Conservation (phyloP, 2,113 vertebrate species). For the Esox niger region DNA sequence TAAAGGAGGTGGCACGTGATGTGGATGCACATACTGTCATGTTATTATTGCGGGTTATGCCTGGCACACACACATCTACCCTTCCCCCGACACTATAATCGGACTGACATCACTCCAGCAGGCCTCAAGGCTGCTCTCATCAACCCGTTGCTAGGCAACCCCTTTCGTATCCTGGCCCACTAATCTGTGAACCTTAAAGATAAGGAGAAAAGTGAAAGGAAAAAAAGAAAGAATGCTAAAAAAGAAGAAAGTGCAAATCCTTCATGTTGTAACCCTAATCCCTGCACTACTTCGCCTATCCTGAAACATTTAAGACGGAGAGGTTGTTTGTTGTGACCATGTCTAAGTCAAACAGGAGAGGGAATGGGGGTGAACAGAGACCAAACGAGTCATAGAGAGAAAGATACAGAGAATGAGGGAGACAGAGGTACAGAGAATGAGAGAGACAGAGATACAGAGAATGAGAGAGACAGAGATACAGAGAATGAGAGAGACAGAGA, state of each 20-base stretch:
- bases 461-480: no score
- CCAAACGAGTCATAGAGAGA: no score
- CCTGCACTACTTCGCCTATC: not conserved
- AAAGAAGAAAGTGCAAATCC: constrained; percentile 28
- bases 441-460: no score
- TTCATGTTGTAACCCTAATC: not conserved
- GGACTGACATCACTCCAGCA: constrained; percentile 53
- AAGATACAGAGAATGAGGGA: not conserved
- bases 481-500: no score
- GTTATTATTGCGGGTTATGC: constrained; percentile 51
- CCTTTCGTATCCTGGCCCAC: constrained; percentile 59
- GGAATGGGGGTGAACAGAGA: not conserved
- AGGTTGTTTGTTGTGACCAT: no score
- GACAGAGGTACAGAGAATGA: constrained; percentile 8
- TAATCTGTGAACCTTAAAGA: constrained; percentile 59
- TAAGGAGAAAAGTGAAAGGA: constrained; percentile 16
- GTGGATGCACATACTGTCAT: constrained; percentile 39
- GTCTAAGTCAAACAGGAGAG: not conserved
- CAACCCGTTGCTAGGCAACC: constrained; percentile 72
- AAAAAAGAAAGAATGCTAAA: constrained; percentile 38
- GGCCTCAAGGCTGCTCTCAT: constrained; percentile 64
- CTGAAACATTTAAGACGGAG: constrained; percentile 5
- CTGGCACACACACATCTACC: constrained; percentile 16
- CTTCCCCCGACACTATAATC: constrained; percentile 53
- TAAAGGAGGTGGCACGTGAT: constrained; percentile 58